These are phyloP conservation scores for Pica pica DNA, from an alignment of 2,113 vertebrate genomes.

Conservation along the genomic window DNA sequence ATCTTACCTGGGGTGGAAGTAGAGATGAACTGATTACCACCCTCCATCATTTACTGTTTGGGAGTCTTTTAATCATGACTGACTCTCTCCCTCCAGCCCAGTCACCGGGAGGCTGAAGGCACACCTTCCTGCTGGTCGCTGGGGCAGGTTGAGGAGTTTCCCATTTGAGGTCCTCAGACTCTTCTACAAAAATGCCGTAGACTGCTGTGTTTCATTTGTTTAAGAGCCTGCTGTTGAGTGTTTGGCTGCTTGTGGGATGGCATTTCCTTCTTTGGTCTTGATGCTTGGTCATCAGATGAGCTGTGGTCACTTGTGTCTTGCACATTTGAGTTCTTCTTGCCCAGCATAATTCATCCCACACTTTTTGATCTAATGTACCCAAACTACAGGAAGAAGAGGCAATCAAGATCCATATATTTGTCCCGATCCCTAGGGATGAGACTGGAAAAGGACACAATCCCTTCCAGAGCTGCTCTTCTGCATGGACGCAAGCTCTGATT, in stretches of 20 bases:
- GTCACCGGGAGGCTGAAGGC: not conserved
- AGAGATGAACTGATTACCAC: not conserved
- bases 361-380: not conserved
- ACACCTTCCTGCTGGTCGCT: not conserved
- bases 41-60: not conserved
- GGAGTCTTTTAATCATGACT: not conserved
- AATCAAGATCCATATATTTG: not conserved
- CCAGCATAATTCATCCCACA: rapidly evolving
- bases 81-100: not conserved
- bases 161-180: not conserved
- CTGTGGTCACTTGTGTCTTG: not conserved
- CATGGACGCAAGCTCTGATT: not conserved
- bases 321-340: not conserved
- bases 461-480: not conserved
- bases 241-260: not conserved
- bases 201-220: not conserved
- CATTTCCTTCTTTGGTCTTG: not conserved
- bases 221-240: not conserved
- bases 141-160: not conserved
- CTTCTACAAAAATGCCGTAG: not conserved
- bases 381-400: not conserved
- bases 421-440: not conserved
- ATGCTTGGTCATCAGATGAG: not conserved
- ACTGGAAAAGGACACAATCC: not conserved
- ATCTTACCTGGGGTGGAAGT: constrained; percentile 1